phyloP scores from a whole-genome alignment of 1,140 invertebrate genomes.

The Papilio glaucus region DNA sequence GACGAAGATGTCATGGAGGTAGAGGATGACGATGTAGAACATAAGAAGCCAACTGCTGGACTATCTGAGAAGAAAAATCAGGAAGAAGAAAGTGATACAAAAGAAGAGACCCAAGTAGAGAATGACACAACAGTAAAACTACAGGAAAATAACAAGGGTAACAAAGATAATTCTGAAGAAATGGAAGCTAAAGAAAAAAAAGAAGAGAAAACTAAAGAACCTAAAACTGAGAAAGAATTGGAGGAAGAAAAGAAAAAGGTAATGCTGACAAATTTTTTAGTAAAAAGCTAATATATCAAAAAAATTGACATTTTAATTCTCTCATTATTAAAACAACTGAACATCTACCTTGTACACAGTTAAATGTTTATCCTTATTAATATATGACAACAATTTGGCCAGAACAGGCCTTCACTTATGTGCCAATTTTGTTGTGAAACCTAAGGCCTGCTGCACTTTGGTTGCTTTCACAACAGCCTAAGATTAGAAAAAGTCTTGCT shows the following conservation, averaged over 20 bases:
- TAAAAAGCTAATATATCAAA: constrained; percentile 20
- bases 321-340: no score
- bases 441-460: no score
- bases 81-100: constrained; percentile 66
- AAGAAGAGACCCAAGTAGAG: constrained; percentile 44
- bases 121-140: constrained; percentile 49
- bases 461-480: no score
- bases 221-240: constrained; percentile 71
- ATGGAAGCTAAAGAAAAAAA: constrained; percentile 73
- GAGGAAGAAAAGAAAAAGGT: constrained; percentile 75
- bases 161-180: constrained; percentile 39
- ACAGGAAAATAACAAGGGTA: constrained; percentile 46
- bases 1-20: constrained; percentile 78
- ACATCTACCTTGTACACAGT: no score
- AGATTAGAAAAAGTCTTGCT: no score
- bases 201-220: constrained; percentile 69
- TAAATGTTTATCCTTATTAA: no score
- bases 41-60: constrained; percentile 65
- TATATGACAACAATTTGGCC: no score
- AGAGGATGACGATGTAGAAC: constrained; percentile 74
- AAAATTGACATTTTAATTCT: constrained; percentile 15
- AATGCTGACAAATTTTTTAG: constrained; percentile 29
- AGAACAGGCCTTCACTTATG: no score
- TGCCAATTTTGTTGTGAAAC: no score
- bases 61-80: constrained; percentile 45